Evolutionary conservation across 2,888 invertebrate genomes (phyloP).

Genomic region (Glyphotaelius pellucidus): DNA sequence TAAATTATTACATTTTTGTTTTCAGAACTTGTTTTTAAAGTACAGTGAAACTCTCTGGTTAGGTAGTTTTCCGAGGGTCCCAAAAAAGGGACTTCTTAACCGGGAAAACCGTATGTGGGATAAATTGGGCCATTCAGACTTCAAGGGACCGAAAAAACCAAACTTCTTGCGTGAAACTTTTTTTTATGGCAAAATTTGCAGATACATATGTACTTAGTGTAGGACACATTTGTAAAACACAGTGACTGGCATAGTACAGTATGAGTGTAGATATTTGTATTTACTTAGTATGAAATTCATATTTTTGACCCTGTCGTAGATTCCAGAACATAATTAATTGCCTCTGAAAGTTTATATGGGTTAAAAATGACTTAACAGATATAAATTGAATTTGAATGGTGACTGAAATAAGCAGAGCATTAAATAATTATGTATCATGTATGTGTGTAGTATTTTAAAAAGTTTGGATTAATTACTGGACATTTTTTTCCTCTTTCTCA

Average conservation of each 20-base stretch:
- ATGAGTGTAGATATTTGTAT: neutral
- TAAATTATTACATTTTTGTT: neutral
- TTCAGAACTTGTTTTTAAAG: neutral
- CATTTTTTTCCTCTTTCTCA: too few relatives aligned
- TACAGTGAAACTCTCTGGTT: too few relatives aligned
- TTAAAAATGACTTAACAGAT: neutral
- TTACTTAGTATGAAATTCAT: neutral
- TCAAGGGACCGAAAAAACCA: too few relatives aligned
- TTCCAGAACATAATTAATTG: neutral
- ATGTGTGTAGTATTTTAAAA: neutral
- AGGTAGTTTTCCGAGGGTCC: too few relatives aligned
- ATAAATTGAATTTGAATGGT: neutral
- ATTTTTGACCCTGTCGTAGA: neutral
- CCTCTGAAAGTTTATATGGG: neutral
- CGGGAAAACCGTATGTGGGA: too few relatives aligned
- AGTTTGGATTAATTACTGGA: too few relatives aligned
- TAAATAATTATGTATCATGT: neutral
- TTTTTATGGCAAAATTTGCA: neutral
- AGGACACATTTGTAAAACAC: neutral
- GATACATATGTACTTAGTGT: neutral
- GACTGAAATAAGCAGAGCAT: neutral
- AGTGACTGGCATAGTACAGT: neutral
- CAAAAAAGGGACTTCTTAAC: too few relatives aligned
- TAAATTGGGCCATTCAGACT: too few relatives aligned
- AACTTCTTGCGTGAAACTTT: too few relatives aligned